phyloP scores from a whole-genome alignment of 2,888 invertebrate genomes.

The Drosophila lacicola region DNA sequence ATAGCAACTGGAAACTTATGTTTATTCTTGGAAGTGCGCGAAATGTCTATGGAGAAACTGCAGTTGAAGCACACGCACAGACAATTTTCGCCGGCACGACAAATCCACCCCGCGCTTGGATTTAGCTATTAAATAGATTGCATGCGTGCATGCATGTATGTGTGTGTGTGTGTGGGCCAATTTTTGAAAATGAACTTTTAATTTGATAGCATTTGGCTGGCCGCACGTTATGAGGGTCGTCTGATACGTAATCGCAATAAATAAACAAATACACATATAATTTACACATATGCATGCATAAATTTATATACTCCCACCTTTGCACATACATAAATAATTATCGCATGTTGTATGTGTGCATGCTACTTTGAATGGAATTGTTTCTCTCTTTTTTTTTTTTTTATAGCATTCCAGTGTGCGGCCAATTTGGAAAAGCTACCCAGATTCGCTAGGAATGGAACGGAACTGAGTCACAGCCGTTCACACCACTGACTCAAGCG shows the following conservation, averaged over 20 bases:
- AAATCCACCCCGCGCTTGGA: conserved; percentile 51
- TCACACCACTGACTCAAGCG: conserved; percentile 40
- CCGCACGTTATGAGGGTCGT: conserved; percentile 29
- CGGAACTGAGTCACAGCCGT: conserved; percentile 45
- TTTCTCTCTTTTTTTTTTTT: conserved; percentile 6
- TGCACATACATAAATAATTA: conserved; percentile 12
- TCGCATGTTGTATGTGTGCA: not conserved
- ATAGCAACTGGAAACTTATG: conserved; percentile 7
- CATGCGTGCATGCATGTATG: not conserved
- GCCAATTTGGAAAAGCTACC: conserved; percentile 24
- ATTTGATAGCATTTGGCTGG: conserved; percentile 52
- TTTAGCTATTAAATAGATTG: conserved; percentile 29
- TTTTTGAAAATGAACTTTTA: conserved; percentile 64
- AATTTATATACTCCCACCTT: conserved; percentile 12
- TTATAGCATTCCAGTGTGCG: conserved; percentile 40
- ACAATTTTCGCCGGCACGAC: conserved; percentile 13
- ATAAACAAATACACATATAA: conserved; percentile 2
- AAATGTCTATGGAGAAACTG: conserved; percentile 28
- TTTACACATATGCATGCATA: conserved; percentile 1
- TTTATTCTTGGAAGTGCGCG: conserved; percentile 32
- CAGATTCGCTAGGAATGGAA: conserved; percentile 32
- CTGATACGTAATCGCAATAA: conserved; percentile 46
- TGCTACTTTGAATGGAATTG: conserved; percentile 30
- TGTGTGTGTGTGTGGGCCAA: conserved; percentile 46
- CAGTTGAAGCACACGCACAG: conserved; percentile 19